Percentiles rank a stretch among this genome's conserved stretches.
Evolutionary conservation across 2,113 vertebrate species (phyloP).

Genomic region (Erythrocercus mccallii): DNA sequence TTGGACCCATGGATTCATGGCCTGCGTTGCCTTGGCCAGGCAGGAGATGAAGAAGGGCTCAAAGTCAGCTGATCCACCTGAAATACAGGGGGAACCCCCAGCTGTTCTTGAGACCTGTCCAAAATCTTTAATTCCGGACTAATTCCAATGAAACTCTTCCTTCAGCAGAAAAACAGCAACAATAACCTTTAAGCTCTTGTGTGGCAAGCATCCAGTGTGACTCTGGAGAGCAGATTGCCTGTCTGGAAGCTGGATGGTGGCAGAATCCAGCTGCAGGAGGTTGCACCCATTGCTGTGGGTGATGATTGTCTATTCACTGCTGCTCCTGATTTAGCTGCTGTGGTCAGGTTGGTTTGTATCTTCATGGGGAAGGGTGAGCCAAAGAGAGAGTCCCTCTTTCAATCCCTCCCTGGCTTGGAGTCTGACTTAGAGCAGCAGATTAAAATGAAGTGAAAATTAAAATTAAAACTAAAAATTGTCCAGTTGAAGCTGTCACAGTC

Average conservation of each 20-base stretch:
- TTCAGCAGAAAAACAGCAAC: not conserved
- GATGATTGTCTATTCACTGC: not conserved
- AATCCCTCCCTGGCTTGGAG: not conserved
- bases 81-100: not conserved
- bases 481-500: not conserved
- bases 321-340: not conserved
- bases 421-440: not conserved
- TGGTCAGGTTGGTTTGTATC: not conserved
- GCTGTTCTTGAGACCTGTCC: not conserved
- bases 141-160: fast-evolving
- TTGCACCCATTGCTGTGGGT: not conserved
- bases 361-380: not conserved
- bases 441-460: not conserved
- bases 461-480: not conserved
- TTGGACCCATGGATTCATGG: not conserved
- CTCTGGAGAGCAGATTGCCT: not conserved
- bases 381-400: not conserved
- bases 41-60: not conserved
- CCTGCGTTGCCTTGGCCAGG: not conserved
- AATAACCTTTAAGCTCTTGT: not conserved
- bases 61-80: not conserved
- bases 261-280: not conserved
- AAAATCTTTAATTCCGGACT: not conserved
- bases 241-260: not conserved
- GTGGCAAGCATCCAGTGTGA: not conserved